Evolutionary conservation across 2,888 invertebrate genomes (phyloP).

Genomic region (Linnaemya tessellans): DNA sequence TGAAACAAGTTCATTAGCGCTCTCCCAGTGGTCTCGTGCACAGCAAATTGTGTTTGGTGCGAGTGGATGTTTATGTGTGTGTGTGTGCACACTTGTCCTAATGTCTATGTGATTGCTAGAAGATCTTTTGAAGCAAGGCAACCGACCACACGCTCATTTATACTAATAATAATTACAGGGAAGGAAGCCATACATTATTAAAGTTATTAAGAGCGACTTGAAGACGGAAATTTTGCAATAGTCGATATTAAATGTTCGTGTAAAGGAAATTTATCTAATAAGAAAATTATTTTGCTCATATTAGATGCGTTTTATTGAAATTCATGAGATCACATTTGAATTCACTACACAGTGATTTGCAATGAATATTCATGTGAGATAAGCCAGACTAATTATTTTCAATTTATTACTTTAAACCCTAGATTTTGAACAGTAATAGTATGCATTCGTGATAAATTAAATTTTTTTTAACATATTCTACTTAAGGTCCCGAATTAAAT

Average conservation of each 20-base stretch:
- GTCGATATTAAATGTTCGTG: neutral
- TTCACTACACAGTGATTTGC: too few species aligned
- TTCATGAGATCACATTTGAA: too few species aligned
- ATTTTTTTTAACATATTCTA: too few species aligned
- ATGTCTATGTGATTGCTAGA: constrained; percentile 27
- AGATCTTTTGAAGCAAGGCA: constrained; percentile 23
- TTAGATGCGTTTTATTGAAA: too few species aligned
- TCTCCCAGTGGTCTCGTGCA: constrained; percentile 56
- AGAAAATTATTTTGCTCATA: too few species aligned
- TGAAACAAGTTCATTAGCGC: constrained; percentile 68
- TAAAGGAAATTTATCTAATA: neutral
- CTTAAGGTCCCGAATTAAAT: too few species aligned
- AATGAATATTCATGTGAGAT: too few species aligned
- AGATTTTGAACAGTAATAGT: too few species aligned
- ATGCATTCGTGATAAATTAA: too few species aligned
- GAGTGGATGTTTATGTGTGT: neutral
- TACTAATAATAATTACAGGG: neutral
- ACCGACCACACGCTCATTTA: constrained; percentile 12
- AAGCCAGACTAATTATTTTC: too few species aligned
- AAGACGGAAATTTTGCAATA: neutral
- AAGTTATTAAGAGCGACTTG: neutral
- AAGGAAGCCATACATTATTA: neutral
- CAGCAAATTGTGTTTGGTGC: constrained; percentile 9
- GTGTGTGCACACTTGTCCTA: neutral
- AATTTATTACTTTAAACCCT: too few species aligned